Evolutionary conservation across 1,140 invertebrate species (phyloP).

Genomic region (Ips nitidus): DNA sequence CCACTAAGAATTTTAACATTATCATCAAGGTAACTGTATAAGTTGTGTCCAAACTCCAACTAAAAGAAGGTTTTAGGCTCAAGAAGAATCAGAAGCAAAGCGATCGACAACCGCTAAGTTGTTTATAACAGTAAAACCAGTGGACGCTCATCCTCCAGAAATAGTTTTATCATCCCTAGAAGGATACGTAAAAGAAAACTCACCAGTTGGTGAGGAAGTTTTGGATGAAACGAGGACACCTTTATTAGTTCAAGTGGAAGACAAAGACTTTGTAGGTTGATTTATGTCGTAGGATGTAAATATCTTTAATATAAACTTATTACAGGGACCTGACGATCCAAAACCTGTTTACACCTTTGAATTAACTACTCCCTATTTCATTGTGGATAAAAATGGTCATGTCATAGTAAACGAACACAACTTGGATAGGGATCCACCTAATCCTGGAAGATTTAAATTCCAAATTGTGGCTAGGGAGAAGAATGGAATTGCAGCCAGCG

Average conservation of each 20-base stretch:
- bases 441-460: conserved; percentile 79
- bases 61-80: conserved; percentile 60
- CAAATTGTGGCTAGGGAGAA: conserved; percentile 80
- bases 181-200: conserved; percentile 83
- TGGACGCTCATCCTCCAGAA: conserved; percentile 81
- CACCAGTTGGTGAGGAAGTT: conserved; percentile 79
- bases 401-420: conserved; percentile 80
- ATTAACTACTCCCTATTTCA: conserved; percentile 80
- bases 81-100: conserved; percentile 75
- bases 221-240: conserved; percentile 67
- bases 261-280: conserved; percentile 77
- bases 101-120: conserved; percentile 81
- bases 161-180: conserved; percentile 71
- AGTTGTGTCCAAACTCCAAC: neutral
- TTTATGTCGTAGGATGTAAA: neutral
- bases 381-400: conserved; percentile 71
- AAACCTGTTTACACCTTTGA: conserved; percentile 79
- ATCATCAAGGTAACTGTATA: conserved; percentile 65
- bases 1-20: conserved; percentile 63
- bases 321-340: conserved; percentile 65
- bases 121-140: conserved; percentile 76
- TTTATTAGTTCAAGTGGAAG: conserved; percentile 72
- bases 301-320: too few species aligned
- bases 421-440: conserved; percentile 84
- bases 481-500: conserved; percentile 73